Evolutionary conservation across 2,888 invertebrate genomes (phyloP).

Genomic region (Cremastinae sp.): DNA sequence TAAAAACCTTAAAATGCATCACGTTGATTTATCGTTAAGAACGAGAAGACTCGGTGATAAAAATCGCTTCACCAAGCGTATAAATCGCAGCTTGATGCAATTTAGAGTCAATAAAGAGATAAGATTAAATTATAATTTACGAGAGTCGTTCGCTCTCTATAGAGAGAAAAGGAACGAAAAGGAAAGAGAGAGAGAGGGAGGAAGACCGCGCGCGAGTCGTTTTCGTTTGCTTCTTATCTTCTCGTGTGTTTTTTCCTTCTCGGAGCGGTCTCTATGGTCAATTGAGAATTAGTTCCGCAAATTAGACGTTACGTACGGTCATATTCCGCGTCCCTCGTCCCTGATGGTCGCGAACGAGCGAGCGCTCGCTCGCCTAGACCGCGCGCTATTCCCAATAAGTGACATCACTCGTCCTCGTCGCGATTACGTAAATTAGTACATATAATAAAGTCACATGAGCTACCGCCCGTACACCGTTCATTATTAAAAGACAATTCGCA

Average conservation of each 20-base stretch:
- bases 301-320: slow-evolving; percentile 48
- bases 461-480: not conserved
- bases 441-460: slow-evolving; percentile 20
- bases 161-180: too few species aligned
- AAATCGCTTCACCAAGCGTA: too few species aligned
- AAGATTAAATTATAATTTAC: not conserved
- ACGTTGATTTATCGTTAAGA: too few species aligned
- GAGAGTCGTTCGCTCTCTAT: too few species aligned
- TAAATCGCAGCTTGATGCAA: too few species aligned
- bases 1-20: too few species aligned
- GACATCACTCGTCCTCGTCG: slow-evolving; percentile 76
- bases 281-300: slow-evolving; percentile 50
- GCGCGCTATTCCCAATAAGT: slow-evolving; percentile 62
- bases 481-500: not conserved
- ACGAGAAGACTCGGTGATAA: too few species aligned
- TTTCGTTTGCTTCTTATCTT: not conserved
- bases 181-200: too few species aligned
- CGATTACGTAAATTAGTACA: slow-evolving; percentile 70
- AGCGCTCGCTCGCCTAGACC: slow-evolving; percentile 32
- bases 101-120: not conserved
- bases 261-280: not conserved
- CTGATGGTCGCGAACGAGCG: slow-evolving; percentile 7
- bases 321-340: slow-evolving; percentile 36
- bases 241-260: not conserved
- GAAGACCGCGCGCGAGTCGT: too few species aligned